Evolutionary conservation across 2,113 vertebrate genomes (phyloP).

Genomic region (Romanogobio albipinnatus): DNA sequence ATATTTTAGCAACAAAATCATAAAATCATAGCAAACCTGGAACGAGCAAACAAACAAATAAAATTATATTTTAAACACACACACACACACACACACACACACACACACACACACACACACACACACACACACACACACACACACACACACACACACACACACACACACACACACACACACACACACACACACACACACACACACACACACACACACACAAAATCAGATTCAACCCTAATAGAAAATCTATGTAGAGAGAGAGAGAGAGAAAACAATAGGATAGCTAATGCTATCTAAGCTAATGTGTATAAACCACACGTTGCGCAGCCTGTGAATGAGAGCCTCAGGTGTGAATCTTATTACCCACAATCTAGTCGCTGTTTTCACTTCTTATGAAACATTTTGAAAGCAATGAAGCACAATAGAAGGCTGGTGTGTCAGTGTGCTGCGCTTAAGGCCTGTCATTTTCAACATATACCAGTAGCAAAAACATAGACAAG

Average conservation of each 20-base stretch:
- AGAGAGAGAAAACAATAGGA: not conserved
- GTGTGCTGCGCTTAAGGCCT: constrained; percentile 45
- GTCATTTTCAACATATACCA: not conserved
- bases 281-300: not conserved
- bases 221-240: not conserved
- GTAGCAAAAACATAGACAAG: not conserved
- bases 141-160: no score
- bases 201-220: no score
- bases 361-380: constrained; percentile 24
- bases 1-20: not conserved
- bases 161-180: no score
- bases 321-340: not conserved
- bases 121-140: no score
- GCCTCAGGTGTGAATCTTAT: constrained; percentile 1
- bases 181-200: no score
- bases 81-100: no score
- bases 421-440: not conserved
- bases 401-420: constrained; percentile 29
- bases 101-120: no score
- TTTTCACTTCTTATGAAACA: constrained; percentile 46
- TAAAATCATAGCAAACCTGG: not conserved
- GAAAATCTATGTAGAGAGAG: not conserved
- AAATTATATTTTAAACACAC: not conserved
- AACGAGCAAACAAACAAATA: not conserved
- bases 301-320: not conserved